These are phyloP conservation scores for Oxyteleia sp. DNA, from an alignment of 2,888 invertebrate species.

Conservation along the genomic window DNA sequence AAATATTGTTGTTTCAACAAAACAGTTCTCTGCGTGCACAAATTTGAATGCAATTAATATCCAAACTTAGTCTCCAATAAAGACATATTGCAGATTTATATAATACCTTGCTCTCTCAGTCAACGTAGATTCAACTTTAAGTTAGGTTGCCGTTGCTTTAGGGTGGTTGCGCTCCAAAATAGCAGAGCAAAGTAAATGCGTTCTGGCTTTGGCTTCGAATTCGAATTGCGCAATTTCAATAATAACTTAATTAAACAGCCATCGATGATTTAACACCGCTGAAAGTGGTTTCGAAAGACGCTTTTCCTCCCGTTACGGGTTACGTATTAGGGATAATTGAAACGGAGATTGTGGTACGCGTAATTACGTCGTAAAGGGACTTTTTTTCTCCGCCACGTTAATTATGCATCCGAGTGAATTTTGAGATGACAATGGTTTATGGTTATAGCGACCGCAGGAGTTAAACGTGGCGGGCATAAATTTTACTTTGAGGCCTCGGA, in stretches of 20 bases:
- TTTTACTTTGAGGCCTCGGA: too few relatives aligned
- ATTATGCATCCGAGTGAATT: slow-evolving; percentile 65
- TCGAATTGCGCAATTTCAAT: slow-evolving; percentile 22
- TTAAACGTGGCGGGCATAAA: too few relatives aligned
- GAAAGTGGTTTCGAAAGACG: slow-evolving; percentile 34
- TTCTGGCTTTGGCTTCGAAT: neutral
- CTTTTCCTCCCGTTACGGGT: slow-evolving; percentile 37
- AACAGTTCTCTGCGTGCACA: too few relatives aligned
- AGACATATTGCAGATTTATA: too few relatives aligned
- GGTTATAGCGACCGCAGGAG: slow-evolving; percentile 62
- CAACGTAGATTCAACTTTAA: too few relatives aligned
- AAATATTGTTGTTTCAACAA: too few relatives aligned
- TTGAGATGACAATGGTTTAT: slow-evolving; percentile 69
- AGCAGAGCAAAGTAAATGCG: too few relatives aligned
- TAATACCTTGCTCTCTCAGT: too few relatives aligned
- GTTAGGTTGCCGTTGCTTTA: too few relatives aligned
- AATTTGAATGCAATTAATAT: too few relatives aligned
- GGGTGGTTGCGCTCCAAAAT: too few relatives aligned
- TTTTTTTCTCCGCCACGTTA: slow-evolving; percentile 43
- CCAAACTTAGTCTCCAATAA: too few relatives aligned
- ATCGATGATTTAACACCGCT: slow-evolving; percentile 26
- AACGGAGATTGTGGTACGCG: slow-evolving; percentile 50
- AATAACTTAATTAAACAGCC: slow-evolving; percentile 49
- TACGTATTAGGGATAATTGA: slow-evolving; percentile 62
- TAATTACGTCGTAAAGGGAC: slow-evolving; percentile 59